A percentile compares a stretch with the other conserved stretches of the same genome.
Evolutionary conservation across 2,888 invertebrate species (phyloP).

Genomic region (Linyphia triangularis): DNA sequence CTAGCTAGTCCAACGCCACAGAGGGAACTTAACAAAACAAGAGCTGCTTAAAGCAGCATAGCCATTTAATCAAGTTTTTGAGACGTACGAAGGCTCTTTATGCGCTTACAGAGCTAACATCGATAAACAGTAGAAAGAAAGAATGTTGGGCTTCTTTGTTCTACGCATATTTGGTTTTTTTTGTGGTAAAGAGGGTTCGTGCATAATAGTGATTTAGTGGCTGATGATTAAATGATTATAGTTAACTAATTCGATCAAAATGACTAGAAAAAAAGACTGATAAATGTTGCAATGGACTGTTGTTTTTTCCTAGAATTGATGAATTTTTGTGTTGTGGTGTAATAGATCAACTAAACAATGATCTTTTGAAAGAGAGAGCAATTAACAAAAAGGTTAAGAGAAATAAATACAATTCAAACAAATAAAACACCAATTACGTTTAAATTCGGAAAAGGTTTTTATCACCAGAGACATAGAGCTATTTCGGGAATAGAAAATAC

Average conservation of each 20-base stretch:
- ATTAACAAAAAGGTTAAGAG: too few species aligned
- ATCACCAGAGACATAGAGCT: too few species aligned
- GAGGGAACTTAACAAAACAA: constrained; percentile 56
- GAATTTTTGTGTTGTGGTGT: too few species aligned
- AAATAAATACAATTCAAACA: too few species aligned
- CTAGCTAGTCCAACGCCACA: too few species aligned
- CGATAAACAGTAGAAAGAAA: constrained; percentile 10
- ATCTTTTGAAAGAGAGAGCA: too few species aligned
- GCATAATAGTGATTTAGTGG: neutral
- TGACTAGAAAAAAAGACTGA: neutral
- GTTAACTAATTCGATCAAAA: neutral
- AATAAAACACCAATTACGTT: too few species aligned
- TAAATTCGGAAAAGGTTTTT: too few species aligned
- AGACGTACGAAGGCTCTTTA: constrained; percentile 1
- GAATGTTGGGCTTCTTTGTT: neutral
- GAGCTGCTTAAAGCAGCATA: constrained; percentile 63
- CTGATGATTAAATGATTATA: neutral
- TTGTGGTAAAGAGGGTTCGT: neutral
- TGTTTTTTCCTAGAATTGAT: too few species aligned
- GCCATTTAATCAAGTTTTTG: constrained; percentile 56
- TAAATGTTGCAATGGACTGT: too few species aligned
- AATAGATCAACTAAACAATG: too few species aligned
- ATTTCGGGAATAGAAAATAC: too few species aligned
- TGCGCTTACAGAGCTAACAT: neutral
- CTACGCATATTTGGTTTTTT: neutral